Conservation (phyloP, 2,113 vertebrate genomes). For the Brachyistius frenatus region DNA sequence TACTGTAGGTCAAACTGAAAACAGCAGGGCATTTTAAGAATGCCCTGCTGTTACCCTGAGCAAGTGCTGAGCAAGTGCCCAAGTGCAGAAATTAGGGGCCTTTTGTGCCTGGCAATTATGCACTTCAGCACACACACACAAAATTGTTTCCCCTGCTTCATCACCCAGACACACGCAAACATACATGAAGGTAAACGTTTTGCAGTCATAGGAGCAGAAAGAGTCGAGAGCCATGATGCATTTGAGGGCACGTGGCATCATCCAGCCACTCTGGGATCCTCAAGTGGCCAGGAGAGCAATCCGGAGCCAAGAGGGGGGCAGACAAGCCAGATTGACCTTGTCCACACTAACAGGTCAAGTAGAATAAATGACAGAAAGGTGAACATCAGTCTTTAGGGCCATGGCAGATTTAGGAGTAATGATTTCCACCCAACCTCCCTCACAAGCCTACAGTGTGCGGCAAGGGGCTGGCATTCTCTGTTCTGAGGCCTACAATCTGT, state of each 20-base stretch:
- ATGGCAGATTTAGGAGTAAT: slow-evolving; percentile 61
- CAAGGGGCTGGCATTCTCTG: slow-evolving; percentile 17
- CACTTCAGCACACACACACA: slow-evolving; percentile 51
- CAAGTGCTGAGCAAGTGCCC: slow-evolving; percentile 51
- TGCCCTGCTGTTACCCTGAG: slow-evolving; percentile 25
- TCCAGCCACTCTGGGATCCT: slow-evolving; percentile 36
- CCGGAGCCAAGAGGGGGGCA: slow-evolving; percentile 30
- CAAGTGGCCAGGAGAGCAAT: slow-evolving; percentile 58
- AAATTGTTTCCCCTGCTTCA: slow-evolving; percentile 2
- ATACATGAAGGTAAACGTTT: slow-evolving; percentile 10
- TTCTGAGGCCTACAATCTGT: slow-evolving; percentile 28
- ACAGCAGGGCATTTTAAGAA: slow-evolving; percentile 46
- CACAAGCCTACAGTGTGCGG: background rate
- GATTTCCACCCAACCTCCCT: slow-evolving; percentile 21
- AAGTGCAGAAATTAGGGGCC: slow-evolving; percentile 62
- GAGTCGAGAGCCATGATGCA: slow-evolving; percentile 30
- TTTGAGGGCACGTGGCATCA: slow-evolving; percentile 1
- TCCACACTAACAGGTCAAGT: slow-evolving; percentile 45
- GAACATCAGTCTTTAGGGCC: slow-evolving; percentile 59
- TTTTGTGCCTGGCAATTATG: slow-evolving; percentile 55
- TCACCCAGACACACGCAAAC: slow-evolving; percentile 20
- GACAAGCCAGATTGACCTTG: slow-evolving; percentile 69
- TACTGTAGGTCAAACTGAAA: slow-evolving; percentile 67
- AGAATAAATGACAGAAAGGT: slow-evolving; percentile 57
- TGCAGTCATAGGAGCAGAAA: slow-evolving; percentile 25